These are phyloP conservation scores for Villa cingulata DNA, from an alignment of 2,888 invertebrate species.

Conservation along the genomic window DNA sequence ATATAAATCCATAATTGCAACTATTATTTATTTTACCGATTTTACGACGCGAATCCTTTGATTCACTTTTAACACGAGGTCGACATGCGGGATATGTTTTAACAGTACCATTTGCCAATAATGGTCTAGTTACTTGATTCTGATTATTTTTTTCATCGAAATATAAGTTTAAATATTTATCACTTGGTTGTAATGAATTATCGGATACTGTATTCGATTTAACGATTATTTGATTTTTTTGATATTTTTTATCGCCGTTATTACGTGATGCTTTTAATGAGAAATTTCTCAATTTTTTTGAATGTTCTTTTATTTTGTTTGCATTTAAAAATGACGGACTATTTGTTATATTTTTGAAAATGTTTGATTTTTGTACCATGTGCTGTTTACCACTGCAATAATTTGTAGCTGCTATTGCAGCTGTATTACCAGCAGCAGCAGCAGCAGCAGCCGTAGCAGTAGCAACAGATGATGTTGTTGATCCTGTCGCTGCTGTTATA, in stretches of 20 bases:
- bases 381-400: constrained; percentile 5
- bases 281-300: constrained; percentile 32
- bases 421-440: background rate
- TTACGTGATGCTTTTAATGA: constrained; percentile 26
- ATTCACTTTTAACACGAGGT: constrained; percentile 31
- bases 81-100: constrained; percentile 31
- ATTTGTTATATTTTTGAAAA: constrained; percentile 35
- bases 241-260: constrained; percentile 21
- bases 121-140: constrained; percentile 6
- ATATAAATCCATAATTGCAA: constrained; percentile 28
- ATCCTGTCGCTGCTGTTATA: background rate
- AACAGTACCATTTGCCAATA: constrained; percentile 31
- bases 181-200: constrained; percentile 33
- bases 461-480: background rate
- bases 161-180: constrained; percentile 33
- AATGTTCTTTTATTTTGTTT: constrained; percentile 34
- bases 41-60: constrained; percentile 22
- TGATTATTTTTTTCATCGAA: constrained; percentile 25
- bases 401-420: background rate
- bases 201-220: constrained; percentile 35
- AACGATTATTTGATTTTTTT: constrained; percentile 28
- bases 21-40: constrained; percentile 31
- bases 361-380: constrained; percentile 29
- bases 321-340: constrained; percentile 34
- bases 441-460: background rate